Conservation (phyloP, 2,797 vertebrate species). For the Cirrhinus molitorella region DNA sequence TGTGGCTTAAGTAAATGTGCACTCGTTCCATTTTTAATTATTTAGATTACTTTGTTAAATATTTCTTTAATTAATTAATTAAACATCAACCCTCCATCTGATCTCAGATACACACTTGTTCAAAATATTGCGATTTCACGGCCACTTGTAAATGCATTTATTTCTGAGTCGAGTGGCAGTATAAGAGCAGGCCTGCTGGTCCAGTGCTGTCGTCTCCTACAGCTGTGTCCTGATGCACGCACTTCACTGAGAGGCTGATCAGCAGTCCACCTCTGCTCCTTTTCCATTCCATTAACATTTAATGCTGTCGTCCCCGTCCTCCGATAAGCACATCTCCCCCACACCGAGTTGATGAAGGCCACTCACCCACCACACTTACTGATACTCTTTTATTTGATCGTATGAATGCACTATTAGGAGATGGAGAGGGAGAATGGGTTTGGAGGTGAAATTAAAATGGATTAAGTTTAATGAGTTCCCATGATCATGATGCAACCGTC, state of each 20-base stretch:
- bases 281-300: slow-evolving; percentile 75
- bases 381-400: slow-evolving; percentile 59
- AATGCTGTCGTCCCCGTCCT: slow-evolving; percentile 64
- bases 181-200: slow-evolving; percentile 29
- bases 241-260: slow-evolving; percentile 47
- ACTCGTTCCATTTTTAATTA: background rate
- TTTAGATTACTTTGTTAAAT: slow-evolving; percentile 13
- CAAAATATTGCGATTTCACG: slow-evolving; percentile 15
- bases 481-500: slow-evolving; percentile 41
- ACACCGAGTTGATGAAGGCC: slow-evolving; percentile 65
- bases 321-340: slow-evolving; percentile 69
- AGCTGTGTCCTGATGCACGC: slow-evolving; percentile 30
- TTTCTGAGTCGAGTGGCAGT: slow-evolving; percentile 23
- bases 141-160: slow-evolving; percentile 31
- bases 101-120: slow-evolving; percentile 19
- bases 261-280: slow-evolving; percentile 56
- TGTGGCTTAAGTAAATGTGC: background rate
- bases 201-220: background rate
- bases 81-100: background rate
- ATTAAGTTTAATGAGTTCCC: slow-evolving; percentile 57
- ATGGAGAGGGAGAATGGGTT: slow-evolving; percentile 39
- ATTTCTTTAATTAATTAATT: slow-evolving; percentile 9
- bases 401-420: slow-evolving; percentile 55
- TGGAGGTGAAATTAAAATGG: slow-evolving; percentile 33
- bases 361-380: slow-evolving; percentile 70